Evolutionary conservation across 2,113 vertebrate genomes (phyloP).

Genomic region (Zingel zingel): DNA sequence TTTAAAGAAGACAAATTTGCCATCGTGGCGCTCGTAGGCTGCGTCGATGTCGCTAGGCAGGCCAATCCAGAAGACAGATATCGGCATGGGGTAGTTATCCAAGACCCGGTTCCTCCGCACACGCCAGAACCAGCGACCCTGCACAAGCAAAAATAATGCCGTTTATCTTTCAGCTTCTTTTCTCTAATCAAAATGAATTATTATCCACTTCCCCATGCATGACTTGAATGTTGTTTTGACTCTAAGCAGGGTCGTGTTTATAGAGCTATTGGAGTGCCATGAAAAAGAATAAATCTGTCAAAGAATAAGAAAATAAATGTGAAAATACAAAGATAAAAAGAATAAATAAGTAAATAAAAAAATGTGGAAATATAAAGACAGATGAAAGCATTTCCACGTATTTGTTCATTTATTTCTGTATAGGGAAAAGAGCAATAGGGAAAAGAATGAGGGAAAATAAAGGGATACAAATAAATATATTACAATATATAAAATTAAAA

Average conservation of each 20-base stretch:
- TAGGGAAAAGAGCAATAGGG: no score
- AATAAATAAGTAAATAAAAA: no score
- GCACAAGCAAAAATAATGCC: not conserved
- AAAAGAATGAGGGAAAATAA: no score
- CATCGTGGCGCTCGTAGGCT: conserved; percentile 94
- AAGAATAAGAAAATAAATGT: no score
- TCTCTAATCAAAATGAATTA: conserved; percentile 2
- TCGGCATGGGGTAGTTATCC: conserved; percentile 97
- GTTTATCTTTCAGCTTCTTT: not conserved
- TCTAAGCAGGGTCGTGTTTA: not conserved
- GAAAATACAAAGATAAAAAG: no score
- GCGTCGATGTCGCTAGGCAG: conserved; percentile 92
- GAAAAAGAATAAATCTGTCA: no score
- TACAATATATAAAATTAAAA: no score
- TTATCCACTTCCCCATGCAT: not conserved
- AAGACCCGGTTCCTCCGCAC: conserved; percentile 93
- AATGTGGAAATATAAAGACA: no score
- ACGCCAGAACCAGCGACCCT: conserved; percentile 98
- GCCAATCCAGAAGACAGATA: conserved; percentile 94
- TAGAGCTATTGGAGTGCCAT: no score
- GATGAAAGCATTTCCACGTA: no score
- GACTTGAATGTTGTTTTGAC: not conserved
- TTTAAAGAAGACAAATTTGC: conserved; percentile 97
- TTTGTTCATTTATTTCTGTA: no score
- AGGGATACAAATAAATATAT: no score